Percentiles rank a stretch among this genome's conserved stretches.
Conservation (phyloP, 2,113 vertebrate genomes). For the Hassar affinis region DNA sequence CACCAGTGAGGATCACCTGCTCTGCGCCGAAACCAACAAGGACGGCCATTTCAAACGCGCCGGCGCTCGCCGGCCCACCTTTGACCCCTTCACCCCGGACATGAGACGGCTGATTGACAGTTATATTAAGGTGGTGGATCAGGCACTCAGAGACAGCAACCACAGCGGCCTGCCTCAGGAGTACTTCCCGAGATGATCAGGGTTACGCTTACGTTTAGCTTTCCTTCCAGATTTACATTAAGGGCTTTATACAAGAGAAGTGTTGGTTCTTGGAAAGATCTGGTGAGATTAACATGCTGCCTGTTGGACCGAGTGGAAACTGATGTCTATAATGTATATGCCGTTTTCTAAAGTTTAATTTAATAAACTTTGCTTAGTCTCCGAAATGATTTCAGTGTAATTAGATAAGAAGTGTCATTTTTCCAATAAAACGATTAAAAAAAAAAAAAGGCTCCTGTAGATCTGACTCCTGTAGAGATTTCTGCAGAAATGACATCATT, state of each 20-base stretch:
- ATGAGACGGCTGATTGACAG: conserved; percentile 81
- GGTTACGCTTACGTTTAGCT: background rate
- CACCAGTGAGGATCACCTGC: conserved; percentile 76
- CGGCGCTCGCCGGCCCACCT: conserved; percentile 67
- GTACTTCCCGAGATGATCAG: conserved; percentile 83
- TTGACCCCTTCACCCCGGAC: conserved; percentile 82
- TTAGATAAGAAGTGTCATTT: background rate
- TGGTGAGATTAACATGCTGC: background rate
- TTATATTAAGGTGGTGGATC: conserved; percentile 80
- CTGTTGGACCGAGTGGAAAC: conserved; percentile 9
- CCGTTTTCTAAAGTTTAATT: conserved; percentile 14
- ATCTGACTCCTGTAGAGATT: background rate
- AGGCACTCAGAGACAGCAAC: conserved; percentile 76
- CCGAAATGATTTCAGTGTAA: conserved; percentile 20
- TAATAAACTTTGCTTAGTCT: conserved; percentile 8
- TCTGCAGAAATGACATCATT: background rate
- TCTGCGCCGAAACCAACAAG: conserved; percentile 84
- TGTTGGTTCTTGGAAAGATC: conserved; percentile 3
- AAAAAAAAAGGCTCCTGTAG: background rate
- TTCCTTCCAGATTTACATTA: background rate
- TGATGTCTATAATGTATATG: conserved; percentile 1
- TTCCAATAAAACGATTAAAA: background rate
- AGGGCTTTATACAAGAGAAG: conserved; percentile 31
- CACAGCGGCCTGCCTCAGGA: conserved; percentile 79
- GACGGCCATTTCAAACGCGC: conserved; percentile 83